Conservation (phyloP, 1,140 invertebrate species). For the Drosophila melanogaster region DNA sequence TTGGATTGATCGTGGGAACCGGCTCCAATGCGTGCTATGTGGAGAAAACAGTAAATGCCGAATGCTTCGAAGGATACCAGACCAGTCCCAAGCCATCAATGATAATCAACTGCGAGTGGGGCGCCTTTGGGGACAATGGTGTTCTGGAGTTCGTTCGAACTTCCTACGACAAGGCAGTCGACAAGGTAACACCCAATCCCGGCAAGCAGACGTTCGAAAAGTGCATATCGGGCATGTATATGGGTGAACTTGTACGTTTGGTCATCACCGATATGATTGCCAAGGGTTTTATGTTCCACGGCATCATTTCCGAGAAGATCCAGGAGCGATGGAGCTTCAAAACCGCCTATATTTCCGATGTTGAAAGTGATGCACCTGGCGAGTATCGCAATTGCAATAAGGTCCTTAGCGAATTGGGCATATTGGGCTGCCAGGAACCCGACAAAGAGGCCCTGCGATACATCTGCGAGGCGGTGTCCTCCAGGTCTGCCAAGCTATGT, state of each 20-base stretch:
- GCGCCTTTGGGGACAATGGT: constrained; percentile 97
- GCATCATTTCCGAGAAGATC: constrained; percentile 15
- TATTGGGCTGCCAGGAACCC: constrained; percentile 90
- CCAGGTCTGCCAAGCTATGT: constrained; percentile 96
- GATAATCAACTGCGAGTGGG: constrained; percentile 98
- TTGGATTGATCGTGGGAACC: constrained; percentile 90
- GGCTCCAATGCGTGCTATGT: constrained; percentile 98
- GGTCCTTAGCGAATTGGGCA: constrained; percentile 92
- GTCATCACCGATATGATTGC: constrained; percentile 76
- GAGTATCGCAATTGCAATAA: constrained; percentile 92
- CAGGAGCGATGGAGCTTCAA: constrained; percentile 85
- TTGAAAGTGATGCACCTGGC: constrained; percentile 94
- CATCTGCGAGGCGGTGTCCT: constrained; percentile 95
- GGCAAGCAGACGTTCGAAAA: constrained; percentile 95
- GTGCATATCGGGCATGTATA: constrained; percentile 96
- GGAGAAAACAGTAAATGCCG: constrained; percentile 87
- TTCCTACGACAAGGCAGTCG: constrained; percentile 93
- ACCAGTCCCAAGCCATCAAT: constrained; percentile 87
- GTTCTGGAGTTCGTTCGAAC: constrained; percentile 87
- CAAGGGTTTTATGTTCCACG: constrained; percentile 28
- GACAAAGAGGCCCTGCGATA: constrained; percentile 95
- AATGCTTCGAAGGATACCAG: constrained; percentile 87
- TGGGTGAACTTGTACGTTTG: constrained; percentile 92
- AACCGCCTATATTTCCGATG: constrained; percentile 98
- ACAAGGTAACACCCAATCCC: constrained; percentile 91